Conservation (phyloP, 2,888 invertebrate species). For the Erebia aethiops region DNA sequence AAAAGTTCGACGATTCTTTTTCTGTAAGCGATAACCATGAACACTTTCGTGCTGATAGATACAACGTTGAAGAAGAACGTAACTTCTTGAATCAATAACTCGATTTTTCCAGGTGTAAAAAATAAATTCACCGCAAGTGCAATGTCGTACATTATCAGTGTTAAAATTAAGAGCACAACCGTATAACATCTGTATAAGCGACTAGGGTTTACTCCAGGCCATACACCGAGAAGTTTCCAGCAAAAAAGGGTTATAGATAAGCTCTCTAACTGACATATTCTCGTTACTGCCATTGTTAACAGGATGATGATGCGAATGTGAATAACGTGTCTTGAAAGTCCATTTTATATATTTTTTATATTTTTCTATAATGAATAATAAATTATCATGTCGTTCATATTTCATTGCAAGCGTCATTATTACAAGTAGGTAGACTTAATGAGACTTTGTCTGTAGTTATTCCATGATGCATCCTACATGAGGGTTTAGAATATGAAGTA, state of each 20-base stretch:
- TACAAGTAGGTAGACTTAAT: neutral
- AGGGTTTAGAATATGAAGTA: no score
- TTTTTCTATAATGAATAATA: slow-evolving; percentile 10
- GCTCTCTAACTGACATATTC: slow-evolving; percentile 19
- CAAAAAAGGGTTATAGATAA: slow-evolving; percentile 26
- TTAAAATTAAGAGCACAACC: slow-evolving; percentile 48
- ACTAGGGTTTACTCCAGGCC: slow-evolving; percentile 50
- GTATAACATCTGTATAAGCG: slow-evolving; percentile 60
- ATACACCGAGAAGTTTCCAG: slow-evolving; percentile 60
- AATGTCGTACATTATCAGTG: slow-evolving; percentile 52
- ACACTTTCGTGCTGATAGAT: slow-evolving; percentile 45
- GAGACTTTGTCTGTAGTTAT: no score
- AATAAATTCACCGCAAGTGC: slow-evolving; percentile 58
- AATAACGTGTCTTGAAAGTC: neutral
- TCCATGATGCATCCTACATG: no score
- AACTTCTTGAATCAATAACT: slow-evolving; percentile 58
- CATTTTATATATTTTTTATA: slow-evolving; percentile 14
- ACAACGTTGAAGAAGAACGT: slow-evolving; percentile 64
- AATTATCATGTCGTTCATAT: neutral
- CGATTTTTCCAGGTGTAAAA: slow-evolving; percentile 58
- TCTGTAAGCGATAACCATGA: slow-evolving; percentile 25
- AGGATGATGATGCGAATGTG: neutral
- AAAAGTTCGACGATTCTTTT: slow-evolving; percentile 21
- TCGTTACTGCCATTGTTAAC: slow-evolving; percentile 19
- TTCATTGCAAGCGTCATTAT: neutral